phyloP scores from a whole-genome alignment of 2,888 invertebrate genomes.

The Fissipunctia ypsillon region DNA sequence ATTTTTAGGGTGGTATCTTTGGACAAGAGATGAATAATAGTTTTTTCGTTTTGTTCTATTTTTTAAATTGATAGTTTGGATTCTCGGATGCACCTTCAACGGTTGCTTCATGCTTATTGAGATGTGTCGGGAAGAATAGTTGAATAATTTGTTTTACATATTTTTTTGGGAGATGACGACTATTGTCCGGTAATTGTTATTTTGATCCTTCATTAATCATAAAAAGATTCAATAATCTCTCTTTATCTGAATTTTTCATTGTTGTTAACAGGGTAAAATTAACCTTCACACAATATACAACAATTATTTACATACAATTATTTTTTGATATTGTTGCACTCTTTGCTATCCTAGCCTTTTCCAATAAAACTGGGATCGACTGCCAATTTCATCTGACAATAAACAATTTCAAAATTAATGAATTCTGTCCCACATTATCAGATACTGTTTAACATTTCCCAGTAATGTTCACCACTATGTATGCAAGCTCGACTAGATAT shows the following conservation, averaged over 20 bases:
- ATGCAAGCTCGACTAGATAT: constrained; percentile 46
- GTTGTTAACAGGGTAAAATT: constrained; percentile 27
- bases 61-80: constrained; percentile 70
- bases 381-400: neutral
- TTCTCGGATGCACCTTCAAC: constrained; percentile 76
- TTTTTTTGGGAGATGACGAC: constrained; percentile 63
- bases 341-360: neutral
- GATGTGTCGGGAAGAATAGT: constrained; percentile 62
- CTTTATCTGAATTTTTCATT: constrained; percentile 15
- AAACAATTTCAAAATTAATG: constrained; percentile 5
- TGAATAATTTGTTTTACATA: constrained; percentile 77
- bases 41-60: constrained; percentile 68
- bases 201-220: constrained; percentile 58
- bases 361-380: neutral
- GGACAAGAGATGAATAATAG: constrained; percentile 83
- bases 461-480: constrained; percentile 52
- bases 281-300: constrained; percentile 17
- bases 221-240: constrained; percentile 23
- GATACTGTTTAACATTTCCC: constrained; percentile 54
- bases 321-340: constrained; percentile 13
- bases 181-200: constrained; percentile 48
- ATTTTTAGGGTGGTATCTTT: constrained; percentile 83
- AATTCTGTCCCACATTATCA: constrained; percentile 20
- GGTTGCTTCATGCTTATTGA: constrained; percentile 76
- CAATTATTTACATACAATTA: too few relatives aligned